Evolutionary conservation across 2,888 invertebrate species (phyloP).

Genomic region (Rotaria magnacalcarata): DNA sequence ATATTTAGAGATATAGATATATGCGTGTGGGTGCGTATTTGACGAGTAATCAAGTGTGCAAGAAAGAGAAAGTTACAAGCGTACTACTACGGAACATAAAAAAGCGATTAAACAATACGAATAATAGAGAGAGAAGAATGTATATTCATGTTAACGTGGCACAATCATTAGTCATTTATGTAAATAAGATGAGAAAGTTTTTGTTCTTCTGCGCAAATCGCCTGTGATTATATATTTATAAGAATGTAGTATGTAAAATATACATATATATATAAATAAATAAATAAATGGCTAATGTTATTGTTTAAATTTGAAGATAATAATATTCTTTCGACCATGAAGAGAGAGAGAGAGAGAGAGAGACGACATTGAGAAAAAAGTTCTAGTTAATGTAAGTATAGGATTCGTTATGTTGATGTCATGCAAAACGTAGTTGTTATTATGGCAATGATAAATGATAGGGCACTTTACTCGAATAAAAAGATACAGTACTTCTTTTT

Average conservation of each 20-base stretch:
- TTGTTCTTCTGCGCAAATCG: neutral
- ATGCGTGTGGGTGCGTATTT: neutral
- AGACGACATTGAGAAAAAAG: too few species aligned
- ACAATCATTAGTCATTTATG: neutral
- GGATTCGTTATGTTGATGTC: too few species aligned
- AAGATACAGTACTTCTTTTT: neutral
- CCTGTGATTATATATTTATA: too few species aligned
- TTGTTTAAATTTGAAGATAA: too few species aligned
- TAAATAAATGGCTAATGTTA: too few species aligned
- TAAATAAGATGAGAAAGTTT: neutral
- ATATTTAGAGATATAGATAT: neutral
- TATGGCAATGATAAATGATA: neutral
- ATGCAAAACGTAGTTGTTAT: too few species aligned
- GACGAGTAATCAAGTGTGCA: neutral
- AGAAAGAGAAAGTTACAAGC: neutral
- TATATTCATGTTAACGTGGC: neutral
- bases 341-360: too few species aligned
- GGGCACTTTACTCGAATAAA: neutral
- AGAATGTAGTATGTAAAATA: too few species aligned
- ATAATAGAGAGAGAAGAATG: neutral
- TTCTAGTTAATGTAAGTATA: too few species aligned
- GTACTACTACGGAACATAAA: neutral
- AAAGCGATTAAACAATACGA: neutral
- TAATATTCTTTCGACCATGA: too few species aligned
- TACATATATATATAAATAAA: too few species aligned